Evolutionary conservation across 1,140 invertebrate species (phyloP).

Genomic region (Amphibalanus amphitrite): DNA sequence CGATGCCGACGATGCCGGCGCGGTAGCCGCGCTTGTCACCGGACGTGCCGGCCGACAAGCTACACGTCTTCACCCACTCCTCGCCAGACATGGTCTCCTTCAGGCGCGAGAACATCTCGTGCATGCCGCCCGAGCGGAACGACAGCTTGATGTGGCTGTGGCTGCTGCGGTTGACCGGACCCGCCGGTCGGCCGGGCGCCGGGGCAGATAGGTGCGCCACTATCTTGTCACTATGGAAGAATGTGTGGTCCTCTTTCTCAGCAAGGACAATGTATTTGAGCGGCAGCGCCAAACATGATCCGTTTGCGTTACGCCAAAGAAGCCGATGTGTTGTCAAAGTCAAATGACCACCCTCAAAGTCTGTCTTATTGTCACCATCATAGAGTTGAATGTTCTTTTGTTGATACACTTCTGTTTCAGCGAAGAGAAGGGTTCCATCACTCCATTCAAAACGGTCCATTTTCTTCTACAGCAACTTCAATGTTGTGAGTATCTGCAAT

Average conservation of each 20-base stretch:
- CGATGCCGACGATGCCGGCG: conserved; percentile 85
- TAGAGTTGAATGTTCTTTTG: conserved; percentile 34
- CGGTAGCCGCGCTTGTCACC: conserved; percentile 15
- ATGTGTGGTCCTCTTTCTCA: conserved; percentile 61
- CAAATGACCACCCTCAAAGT: conserved; percentile 61
- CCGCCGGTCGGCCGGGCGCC: conserved; percentile 43
- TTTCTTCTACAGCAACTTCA: too few species aligned
- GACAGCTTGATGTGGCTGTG: conserved; percentile 66
- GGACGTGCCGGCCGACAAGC: conserved; percentile 19
- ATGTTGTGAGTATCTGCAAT: too few species aligned
- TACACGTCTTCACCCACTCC: conserved; percentile 28
- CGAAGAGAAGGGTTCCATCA: not conserved
- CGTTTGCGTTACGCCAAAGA: conserved; percentile 54
- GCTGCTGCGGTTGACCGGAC: conserved; percentile 49
- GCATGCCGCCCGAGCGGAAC: conserved; percentile 64
- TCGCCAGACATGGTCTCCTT: conserved; percentile 27
- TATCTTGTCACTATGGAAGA: conserved; percentile 61
- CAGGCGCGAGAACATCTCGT: conserved; percentile 38
- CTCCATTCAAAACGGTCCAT: not conserved
- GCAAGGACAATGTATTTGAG: conserved; percentile 51
- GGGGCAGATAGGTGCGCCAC: conserved; percentile 55
- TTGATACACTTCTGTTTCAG: conserved; percentile 3
- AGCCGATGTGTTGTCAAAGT: conserved; percentile 60
- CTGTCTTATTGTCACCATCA: conserved; percentile 72
- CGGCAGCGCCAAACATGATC: conserved; percentile 46